Base-by-base conservation (phyloP, 1,140 invertebrate species). In the Delia radicum region DNA sequence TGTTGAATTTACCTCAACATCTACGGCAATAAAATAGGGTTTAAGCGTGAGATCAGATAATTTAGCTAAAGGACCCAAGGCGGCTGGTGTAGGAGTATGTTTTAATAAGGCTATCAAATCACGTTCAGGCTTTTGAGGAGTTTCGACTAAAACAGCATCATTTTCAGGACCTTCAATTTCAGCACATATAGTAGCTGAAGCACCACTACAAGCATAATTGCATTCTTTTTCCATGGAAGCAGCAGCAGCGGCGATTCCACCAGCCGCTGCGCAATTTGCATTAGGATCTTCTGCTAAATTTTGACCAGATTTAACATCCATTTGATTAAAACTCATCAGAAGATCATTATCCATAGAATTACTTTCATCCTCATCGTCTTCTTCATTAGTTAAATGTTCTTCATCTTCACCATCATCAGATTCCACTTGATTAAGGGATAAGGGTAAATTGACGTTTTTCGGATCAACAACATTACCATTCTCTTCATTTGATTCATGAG, bases 111-210 rank as follows among this genome's bases (percentile, higher is more conserved):
- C 88, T 75, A 89, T 85, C 13, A 93, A 83, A 84, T 93, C 89
- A 74, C 88, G 88, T 80, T 91, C 88, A 5, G 92, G 91, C 46
- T 88, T 85, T 1, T 89, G 89, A 0, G 92, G 92, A n/a, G 91
- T 90, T 76, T 93, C 92, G 24, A 93, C 91, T 28, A 88, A 89
- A 8, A 92, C 89, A 1, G 91, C 88, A 84, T 92, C 91, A 31
- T 89, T 90, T 81, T 93, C 91, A 69, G 91, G 89, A 12, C 89
- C 91, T 82, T 92, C 92, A 28, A 93, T 92, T 87, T 93, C 92
- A 0, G 92, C 93, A 8, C 89, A 90, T 26, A 91, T 90, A 21
- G 88, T 85, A 3, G 90, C 89, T 0, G 89, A 89, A 77, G 90
- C 88, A 42, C 89, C 78, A 69, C 72, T 10, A 89, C 90, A 10